phyloP scores from a whole-genome alignment of 2,113 vertebrate genomes.

The Hemichromis elongatus region DNA sequence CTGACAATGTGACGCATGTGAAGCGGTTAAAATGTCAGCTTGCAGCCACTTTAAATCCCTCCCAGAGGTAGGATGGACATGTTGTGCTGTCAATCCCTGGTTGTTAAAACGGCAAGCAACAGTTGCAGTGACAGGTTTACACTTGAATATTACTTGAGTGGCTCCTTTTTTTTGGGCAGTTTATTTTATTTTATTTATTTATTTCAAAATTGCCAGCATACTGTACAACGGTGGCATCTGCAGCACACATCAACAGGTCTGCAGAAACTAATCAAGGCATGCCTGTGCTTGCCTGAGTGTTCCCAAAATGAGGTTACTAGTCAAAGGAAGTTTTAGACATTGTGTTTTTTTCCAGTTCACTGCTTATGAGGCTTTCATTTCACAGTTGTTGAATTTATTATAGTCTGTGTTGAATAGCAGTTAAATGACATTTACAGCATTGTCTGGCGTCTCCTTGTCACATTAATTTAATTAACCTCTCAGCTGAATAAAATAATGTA shows the following conservation, averaged over 20 bases:
- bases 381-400: slow-evolving; percentile 46
- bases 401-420: slow-evolving; percentile 20
- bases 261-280: neutral
- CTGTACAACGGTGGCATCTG: neutral
- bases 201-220: neutral
- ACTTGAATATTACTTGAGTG: neutral
- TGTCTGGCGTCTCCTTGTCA: slow-evolving; percentile 36
- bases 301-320: neutral
- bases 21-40: slow-evolving; percentile 40
- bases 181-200: neutral
- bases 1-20: slow-evolving; percentile 40
- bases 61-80: slow-evolving; percentile 16
- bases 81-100: neutral
- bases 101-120: slow-evolving; percentile 35
- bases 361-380: slow-evolving; percentile 30
- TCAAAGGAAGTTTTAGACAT: neutral
- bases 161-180: neutral
- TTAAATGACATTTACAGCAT: slow-evolving; percentile 51
- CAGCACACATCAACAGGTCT: slow-evolving; percentile 56
- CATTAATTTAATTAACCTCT: slow-evolving; percentile 59
- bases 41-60: slow-evolving; percentile 27
- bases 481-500: slow-evolving; percentile 39
- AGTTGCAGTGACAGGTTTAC: slow-evolving; percentile 29
- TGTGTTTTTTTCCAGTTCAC: neutral
- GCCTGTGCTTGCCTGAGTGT: neutral